A percentile compares a stretch with the other conserved stretches of the same genome.
These are phyloP conservation scores for Drosophila meridiana DNA, from an alignment of 2,888 invertebrate genomes.

Conservation along the genomic window DNA sequence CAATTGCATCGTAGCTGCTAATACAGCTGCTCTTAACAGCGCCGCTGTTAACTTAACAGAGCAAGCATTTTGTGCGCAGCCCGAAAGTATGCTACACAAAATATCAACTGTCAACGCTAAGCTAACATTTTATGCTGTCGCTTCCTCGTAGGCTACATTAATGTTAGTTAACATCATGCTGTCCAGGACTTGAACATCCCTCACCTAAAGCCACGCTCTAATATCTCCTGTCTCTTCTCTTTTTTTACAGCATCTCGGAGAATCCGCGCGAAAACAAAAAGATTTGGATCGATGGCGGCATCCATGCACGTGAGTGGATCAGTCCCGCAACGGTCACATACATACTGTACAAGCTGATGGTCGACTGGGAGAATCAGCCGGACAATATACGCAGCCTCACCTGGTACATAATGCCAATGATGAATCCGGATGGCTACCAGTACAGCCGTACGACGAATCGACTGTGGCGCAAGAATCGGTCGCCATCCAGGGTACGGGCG, in stretches of 20 bases:
- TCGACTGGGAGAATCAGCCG: conserved; percentile 88
- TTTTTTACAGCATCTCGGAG: conserved; percentile 88
- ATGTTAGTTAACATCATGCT: background rate
- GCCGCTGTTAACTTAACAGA: conserved; percentile 1
- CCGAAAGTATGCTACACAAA: background rate
- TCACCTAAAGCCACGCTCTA: conserved; percentile 25
- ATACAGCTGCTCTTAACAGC: background rate
- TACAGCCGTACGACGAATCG: conserved; percentile 92
- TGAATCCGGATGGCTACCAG: conserved; percentile 95
- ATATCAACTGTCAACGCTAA: background rate
- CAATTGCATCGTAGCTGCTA: background rate
- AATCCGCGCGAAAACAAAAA: conserved; percentile 88
- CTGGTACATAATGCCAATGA: conserved; percentile 91
- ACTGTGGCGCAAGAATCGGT: conserved; percentile 93
- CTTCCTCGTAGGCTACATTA: background rate
- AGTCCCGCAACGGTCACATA: conserved; percentile 92
- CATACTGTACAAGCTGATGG: conserved; percentile 89
- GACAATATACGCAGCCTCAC: conserved; percentile 91
- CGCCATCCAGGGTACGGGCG: conserved; percentile 74
- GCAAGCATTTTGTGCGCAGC: background rate
- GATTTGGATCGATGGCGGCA: conserved; percentile 92
- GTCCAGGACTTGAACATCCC: background rate
- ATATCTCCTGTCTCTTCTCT: background rate
- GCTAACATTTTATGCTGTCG: background rate
- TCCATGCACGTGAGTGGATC: conserved; percentile 96